Evolutionary conservation across 2,113 vertebrate genomes (phyloP), one percentile per base, ranked within the genome.

Genomic region (human (Homo sapiens)): DNA sequence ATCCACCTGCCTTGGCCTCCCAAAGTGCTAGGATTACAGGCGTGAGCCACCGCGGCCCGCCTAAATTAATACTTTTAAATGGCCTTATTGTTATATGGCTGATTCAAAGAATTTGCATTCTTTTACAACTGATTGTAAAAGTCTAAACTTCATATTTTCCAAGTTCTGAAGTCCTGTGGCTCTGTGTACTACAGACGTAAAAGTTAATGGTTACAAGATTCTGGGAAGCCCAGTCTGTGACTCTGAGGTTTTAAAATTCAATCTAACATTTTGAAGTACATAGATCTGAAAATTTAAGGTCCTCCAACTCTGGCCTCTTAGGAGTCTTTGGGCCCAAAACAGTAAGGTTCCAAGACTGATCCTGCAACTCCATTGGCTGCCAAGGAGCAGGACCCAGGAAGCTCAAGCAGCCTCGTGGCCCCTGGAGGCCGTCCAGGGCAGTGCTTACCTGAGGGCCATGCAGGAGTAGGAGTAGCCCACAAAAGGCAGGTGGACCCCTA

Each of bases 391-490:
- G 35, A 38, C 1, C 18, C 23, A 1, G 61, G 1, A 35, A 55
- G 50, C 80, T 48, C 6, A 20, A 75, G 50, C 8, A 1, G 12
- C 43, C 68, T 48, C 22, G 9, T 43, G 59, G 22, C 72, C 40
- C 25, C 38, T 32, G 43, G 57, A 8, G n/a, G 35, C 18, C 43
- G 1, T 17, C 13, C 75, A 30, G 75, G 16, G 9, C 14, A 8
- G 23, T 2, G 1, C 98, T 98, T 95, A 99, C 99, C 99, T 99
- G 95, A 98, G 98, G 83, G 99, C 98, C 25, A 98, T 81, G 89
- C 96, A 97, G 40, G 97, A 99, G 98, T 99, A 99, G 40, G 99
- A 99, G 96, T 98, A 99, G 72, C 99, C 99, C 90, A 99, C 99
- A 27, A 99, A 99, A 70, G 99, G 99, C 97, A 99, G 98, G 96